Conservation (phyloP, 2,113 vertebrate species). For the Chloropsis hardwickii region DNA sequence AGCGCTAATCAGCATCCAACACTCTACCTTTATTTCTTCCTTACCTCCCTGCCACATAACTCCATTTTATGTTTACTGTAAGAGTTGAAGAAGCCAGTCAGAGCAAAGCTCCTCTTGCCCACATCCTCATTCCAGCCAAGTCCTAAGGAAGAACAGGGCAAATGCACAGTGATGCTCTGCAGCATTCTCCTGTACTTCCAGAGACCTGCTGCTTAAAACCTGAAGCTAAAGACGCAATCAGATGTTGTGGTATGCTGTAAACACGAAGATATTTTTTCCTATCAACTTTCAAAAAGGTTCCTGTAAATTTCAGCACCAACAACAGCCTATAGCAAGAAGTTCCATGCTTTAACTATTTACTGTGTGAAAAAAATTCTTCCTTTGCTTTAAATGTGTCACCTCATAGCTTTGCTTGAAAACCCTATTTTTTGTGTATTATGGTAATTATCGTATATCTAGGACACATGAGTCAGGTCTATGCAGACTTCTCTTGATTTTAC, state of each 20-base stretch:
- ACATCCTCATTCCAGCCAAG: rapidly evolving
- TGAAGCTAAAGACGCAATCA: not conserved
- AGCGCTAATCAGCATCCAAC: not conserved
- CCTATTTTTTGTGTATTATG: not conserved
- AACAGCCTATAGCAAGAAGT: not conserved
- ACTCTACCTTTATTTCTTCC: not conserved
- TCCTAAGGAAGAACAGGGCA: not conserved
- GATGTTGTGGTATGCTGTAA: not conserved
- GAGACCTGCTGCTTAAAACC: not conserved
- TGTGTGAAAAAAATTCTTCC: not conserved
- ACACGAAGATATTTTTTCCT: not conserved
- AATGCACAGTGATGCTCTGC: not conserved
- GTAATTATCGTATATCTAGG: not conserved
- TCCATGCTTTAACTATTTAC: not conserved
- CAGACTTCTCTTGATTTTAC: not conserved
- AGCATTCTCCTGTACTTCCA: not conserved
- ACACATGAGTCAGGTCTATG: not conserved
- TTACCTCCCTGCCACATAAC: not conserved
- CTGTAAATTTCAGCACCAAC: not conserved
- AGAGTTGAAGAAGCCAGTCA: not conserved
- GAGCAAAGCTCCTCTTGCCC: not conserved
- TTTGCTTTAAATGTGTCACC: not conserved
- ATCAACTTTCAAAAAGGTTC: not conserved
- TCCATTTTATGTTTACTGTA: not conserved
- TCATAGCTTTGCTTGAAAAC: not conserved